Percentiles rank a stretch among this genome's conserved stretches.
Evolutionary conservation across 64 coral and sea anemone genomes (phyloP).

Genomic region (Hydrozoanthus tunicans): DNA sequence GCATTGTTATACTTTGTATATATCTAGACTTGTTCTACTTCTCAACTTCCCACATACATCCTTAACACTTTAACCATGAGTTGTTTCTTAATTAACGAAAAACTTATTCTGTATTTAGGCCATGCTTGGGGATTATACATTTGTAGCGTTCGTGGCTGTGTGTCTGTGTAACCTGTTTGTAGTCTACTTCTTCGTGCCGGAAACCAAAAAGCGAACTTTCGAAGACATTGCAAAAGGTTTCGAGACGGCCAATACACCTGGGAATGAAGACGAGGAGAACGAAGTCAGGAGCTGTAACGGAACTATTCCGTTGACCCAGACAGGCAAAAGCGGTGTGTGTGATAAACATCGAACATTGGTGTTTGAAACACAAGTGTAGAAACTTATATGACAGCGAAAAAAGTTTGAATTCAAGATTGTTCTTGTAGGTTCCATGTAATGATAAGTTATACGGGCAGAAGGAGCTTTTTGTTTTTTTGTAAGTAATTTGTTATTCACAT

Average conservation of each 20-base stretch:
- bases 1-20: too few relatives aligned
- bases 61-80: too few relatives aligned
- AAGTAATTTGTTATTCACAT: too few relatives aligned
- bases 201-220: constrained; percentile 45
- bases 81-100: too few relatives aligned
- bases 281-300: neutral
- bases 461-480: too few relatives aligned
- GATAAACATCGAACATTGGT: neutral
- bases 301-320: neutral
- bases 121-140: constrained; percentile 30
- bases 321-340: neutral
- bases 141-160: constrained; percentile 10
- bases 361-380: constrained; percentile 28
- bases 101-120: constrained; percentile 5
- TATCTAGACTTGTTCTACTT: too few relatives aligned
- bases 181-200: constrained; percentile 42
- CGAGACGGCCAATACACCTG: neutral
- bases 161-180: constrained; percentile 7
- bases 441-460: too few relatives aligned
- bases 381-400: neutral
- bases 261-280: neutral
- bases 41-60: too few relatives aligned
- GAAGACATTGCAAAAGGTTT: constrained; percentile 42
- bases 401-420: too few relatives aligned
- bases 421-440: too few relatives aligned